phyloP scores from a whole-genome alignment of 2,113 vertebrate genomes.

The Ptilorrhoa leucosticta region DNA sequence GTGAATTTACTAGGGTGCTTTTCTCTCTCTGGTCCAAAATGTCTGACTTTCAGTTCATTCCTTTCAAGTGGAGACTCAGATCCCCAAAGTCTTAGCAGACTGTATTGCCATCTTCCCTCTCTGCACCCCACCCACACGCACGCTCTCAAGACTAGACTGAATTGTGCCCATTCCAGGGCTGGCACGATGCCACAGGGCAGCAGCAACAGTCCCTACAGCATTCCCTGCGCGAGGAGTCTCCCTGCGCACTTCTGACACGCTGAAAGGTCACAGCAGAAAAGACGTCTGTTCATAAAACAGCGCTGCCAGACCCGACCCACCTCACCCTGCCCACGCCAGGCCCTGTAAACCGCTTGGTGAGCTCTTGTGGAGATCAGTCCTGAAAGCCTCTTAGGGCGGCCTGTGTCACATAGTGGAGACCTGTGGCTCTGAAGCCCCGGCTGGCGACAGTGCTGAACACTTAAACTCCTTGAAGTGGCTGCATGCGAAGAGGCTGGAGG shows the following conservation, averaged over 20 bases:
- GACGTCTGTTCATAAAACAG: background rate
- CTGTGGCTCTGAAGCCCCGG: background rate
- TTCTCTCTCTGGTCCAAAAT: background rate
- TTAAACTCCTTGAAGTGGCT: conserved; percentile 3
- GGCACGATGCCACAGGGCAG: background rate
- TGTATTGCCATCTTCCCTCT: background rate
- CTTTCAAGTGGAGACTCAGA: background rate
- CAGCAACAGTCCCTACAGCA: background rate
- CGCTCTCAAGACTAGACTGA: background rate
- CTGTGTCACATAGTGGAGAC: background rate
- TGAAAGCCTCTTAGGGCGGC: conserved; percentile 12
- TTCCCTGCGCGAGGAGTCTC: background rate
- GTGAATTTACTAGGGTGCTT: background rate
- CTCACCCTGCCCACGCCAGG: conserved; percentile 17
- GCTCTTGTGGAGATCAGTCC: background rate
- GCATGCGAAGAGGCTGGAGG: background rate
- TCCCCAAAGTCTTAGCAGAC: background rate
- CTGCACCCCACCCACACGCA: background rate
- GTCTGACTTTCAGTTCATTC: background rate
- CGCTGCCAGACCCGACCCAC: background rate
- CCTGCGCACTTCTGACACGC: background rate
- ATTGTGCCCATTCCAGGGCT: background rate
- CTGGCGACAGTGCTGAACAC: background rate
- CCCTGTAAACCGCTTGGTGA: conserved; percentile 1
- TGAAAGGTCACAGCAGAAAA: background rate